Evolutionary conservation across 2,888 invertebrate genomes (phyloP).

Genomic region (Allolobophora icterica): DNA sequence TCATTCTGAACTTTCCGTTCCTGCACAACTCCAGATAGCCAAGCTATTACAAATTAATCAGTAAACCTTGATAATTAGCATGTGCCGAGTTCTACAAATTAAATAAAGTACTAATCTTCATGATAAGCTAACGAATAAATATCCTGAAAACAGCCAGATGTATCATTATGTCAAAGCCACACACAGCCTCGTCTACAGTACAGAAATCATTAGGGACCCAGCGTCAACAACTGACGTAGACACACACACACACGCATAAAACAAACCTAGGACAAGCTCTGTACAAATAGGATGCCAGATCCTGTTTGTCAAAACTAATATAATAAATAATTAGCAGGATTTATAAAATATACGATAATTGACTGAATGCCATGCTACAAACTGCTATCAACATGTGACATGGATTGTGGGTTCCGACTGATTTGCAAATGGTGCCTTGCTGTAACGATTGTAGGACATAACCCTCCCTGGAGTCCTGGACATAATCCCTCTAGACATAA

Average conservation of each 20-base stretch:
- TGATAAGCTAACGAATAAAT: background rate
- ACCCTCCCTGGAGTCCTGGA: too few relatives aligned
- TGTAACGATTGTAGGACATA: too few relatives aligned
- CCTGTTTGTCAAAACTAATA: background rate
- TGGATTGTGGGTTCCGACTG: too few relatives aligned
- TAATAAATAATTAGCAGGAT: constrained; percentile 10
- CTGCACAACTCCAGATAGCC: background rate
- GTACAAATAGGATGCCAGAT: background rate
- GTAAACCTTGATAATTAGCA: background rate
- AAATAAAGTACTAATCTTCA: background rate
- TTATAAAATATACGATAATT: background rate
- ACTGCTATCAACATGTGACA: too few relatives aligned
- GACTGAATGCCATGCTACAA: background rate
- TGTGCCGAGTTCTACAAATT: background rate
- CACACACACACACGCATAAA: background rate
- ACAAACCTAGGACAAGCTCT: background rate
- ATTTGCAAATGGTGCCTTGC: too few relatives aligned
- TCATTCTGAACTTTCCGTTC: background rate
- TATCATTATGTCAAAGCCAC: background rate
- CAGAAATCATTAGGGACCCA: background rate
- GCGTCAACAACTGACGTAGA: background rate
- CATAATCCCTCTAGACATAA: too few relatives aligned
- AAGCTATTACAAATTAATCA: background rate
- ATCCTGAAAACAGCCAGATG: background rate
- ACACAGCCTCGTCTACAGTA: background rate